Conservation (phyloP, 35 echinoderm and acorn worm species). For the Apostichopus japonicus region DNA sequence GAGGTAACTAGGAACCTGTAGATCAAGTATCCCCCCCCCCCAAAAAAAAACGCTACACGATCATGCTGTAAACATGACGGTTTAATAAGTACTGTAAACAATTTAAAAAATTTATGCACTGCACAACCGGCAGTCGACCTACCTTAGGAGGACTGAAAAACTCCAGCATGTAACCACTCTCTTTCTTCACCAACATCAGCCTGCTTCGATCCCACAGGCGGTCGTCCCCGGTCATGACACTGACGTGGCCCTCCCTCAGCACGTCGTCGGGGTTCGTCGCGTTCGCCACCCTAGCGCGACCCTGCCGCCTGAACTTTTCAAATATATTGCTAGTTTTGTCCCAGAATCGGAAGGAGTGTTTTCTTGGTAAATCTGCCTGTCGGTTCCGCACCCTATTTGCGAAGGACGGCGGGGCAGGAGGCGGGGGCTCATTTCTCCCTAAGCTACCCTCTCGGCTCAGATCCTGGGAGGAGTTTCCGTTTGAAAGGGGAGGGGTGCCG, state of each 20-base stretch:
- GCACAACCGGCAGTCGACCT: neutral
- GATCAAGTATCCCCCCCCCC: too few species aligned
- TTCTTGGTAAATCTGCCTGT: conserved; percentile 45
- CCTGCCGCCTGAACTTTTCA: conserved; percentile 69
- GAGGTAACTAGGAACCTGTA: too few species aligned
- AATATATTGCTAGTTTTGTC: conserved; percentile 80
- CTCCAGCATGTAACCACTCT: conserved; percentile 85
- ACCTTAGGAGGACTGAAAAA: conserved; percentile 97
- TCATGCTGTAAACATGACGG: too few species aligned
- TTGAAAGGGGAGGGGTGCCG: conserved; percentile 31
- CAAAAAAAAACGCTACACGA: too few species aligned
- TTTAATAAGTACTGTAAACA: too few species aligned
- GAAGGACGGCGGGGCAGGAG: neutral
- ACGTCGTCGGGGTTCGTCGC: conserved; percentile 53
- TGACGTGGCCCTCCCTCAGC: conserved; percentile 87
- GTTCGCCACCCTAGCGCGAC: conserved; percentile 6
- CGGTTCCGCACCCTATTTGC: neutral
- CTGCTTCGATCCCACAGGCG: conserved; percentile 86
- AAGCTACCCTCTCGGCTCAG: conserved; percentile 26
- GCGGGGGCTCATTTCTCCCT: conserved; percentile 16
- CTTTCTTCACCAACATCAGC: conserved; percentile 70
- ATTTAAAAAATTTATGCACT: too few species aligned
- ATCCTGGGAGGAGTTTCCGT: conserved; percentile 22
- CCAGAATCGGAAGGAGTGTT: conserved; percentile 89
- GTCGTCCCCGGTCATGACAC: conserved; percentile 83